phyloP scores from a whole-genome alignment of 2,888 invertebrate genomes.

The Leuctra nigra region DNA sequence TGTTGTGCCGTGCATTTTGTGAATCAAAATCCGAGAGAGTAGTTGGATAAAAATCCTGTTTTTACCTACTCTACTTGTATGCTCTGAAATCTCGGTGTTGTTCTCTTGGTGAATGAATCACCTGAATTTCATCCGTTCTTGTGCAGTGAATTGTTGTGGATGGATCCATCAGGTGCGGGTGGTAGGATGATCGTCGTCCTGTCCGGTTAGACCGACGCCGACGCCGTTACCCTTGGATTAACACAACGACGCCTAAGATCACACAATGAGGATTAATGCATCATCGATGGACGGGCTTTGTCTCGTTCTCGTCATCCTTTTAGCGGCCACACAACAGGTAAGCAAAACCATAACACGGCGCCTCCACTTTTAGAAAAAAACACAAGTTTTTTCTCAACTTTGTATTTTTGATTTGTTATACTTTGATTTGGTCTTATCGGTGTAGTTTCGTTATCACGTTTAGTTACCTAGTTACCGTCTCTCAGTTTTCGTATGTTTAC shows the following conservation, averaged over 20 bases:
- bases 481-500: too few species aligned
- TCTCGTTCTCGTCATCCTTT: slow-evolving; percentile 20
- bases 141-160: slow-evolving; percentile 17
- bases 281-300: slow-evolving; percentile 1
- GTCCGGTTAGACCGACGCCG: neutral
- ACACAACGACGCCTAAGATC: neutral
- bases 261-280: slow-evolving; percentile 5
- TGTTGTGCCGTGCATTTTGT: neutral
- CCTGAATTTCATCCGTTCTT: neutral
- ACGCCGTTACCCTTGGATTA: too few species aligned
- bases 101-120: slow-evolving; percentile 3
- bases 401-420: too few species aligned
- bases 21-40: too few species aligned
- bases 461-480: too few species aligned
- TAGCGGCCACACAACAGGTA: slow-evolving; percentile 24
- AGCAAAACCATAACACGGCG: too few species aligned
- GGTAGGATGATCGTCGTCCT: slow-evolving; percentile 11
- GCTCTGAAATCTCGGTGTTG: neutral
- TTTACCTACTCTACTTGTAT: neutral
- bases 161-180: slow-evolving; percentile 15
- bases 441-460: too few species aligned
- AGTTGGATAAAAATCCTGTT: too few species aligned
- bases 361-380: too few species aligned
- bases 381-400: too few species aligned
- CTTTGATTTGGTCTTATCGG: too few species aligned